Evolutionary conservation across 2,888 invertebrate genomes (phyloP).

Genomic region (Epistrophe grossulariae): DNA sequence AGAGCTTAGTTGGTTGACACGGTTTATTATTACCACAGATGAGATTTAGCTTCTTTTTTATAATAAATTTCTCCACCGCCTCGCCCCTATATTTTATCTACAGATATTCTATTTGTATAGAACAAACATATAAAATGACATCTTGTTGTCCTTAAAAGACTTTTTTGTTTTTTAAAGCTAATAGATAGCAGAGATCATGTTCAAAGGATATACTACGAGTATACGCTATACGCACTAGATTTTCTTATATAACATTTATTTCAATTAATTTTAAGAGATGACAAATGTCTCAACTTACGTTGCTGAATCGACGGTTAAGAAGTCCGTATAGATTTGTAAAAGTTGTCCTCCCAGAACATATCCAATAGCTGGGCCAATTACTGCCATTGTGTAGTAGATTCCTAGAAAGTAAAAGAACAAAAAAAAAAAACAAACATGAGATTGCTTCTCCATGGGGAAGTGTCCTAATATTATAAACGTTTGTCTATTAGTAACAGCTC

Average conservation of each 20-base stretch:
- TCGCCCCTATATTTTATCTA: not conserved
- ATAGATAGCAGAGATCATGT: conserved; percentile 52
- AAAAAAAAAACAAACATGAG: conserved; percentile 7
- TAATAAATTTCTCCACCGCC: not conserved
- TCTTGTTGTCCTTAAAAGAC: conserved; percentile 39
- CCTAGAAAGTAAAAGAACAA: conserved; percentile 85
- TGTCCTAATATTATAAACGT: conserved; percentile 15
- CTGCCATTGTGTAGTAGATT: conserved; percentile 92
- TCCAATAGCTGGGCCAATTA: conserved; percentile 92
- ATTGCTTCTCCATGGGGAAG: not conserved
- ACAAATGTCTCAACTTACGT: conserved; percentile 85
- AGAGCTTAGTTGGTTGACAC: conserved; percentile 58
- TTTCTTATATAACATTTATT: conserved; percentile 67
- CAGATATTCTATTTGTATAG: no score
- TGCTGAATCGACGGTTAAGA: conserved; percentile 86
- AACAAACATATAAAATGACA: no score
- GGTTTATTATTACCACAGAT: conserved; percentile 73
- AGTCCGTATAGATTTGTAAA: conserved; percentile 91
- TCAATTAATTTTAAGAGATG: conserved; percentile 58
- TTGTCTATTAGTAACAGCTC: not conserved
- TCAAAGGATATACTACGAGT: conserved; percentile 34
- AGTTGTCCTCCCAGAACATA: conserved; percentile 94
- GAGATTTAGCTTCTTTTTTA: conserved; percentile 65
- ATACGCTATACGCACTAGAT: no score
- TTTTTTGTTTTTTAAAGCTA: conserved; percentile 7